phyloP scores from a whole-genome alignment of 1,140 invertebrate genomes.

The Bacillus rossius region DNA sequence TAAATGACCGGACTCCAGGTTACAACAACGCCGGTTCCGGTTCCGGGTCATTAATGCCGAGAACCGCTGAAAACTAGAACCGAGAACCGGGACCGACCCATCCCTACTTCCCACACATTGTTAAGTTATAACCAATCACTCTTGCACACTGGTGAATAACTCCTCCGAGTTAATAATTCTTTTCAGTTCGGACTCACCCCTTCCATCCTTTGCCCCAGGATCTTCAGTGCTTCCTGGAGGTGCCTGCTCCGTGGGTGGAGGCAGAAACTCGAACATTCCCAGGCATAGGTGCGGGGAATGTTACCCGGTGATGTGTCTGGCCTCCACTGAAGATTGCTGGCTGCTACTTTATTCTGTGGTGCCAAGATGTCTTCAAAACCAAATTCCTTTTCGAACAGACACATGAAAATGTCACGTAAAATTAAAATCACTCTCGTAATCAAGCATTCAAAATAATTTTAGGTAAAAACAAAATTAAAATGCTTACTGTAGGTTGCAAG shows the following conservation, averaged over 20 bases:
- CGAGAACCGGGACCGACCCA: no score
- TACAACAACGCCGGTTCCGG: no score
- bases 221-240: conserved; percentile 28
- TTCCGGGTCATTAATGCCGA: no score
- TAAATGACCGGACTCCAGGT: no score
- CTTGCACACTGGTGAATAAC: no score
- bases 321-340: conserved; percentile 56
- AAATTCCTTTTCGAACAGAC: conserved; percentile 49
- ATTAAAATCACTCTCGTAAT: background rate
- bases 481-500: background rate
- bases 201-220: background rate
- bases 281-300: conserved; percentile 41
- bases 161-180: no score
- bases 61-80: no score
- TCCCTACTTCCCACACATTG: no score
- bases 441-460: background rate
- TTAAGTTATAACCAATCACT: no score
- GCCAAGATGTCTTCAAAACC: conserved; percentile 53
- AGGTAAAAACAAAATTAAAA: background rate
- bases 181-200: no score
- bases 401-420: conserved; percentile 29
- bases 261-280: conserved; percentile 42
- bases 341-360: conserved; percentile 49
- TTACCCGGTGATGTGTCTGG: conserved; percentile 18
- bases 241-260: conserved; percentile 38